Evolutionary conservation across 2,797 vertebrate genomes (phyloP), one percentile per base, ranked within the genome.

Genomic region (Tangara arthus): DNA sequence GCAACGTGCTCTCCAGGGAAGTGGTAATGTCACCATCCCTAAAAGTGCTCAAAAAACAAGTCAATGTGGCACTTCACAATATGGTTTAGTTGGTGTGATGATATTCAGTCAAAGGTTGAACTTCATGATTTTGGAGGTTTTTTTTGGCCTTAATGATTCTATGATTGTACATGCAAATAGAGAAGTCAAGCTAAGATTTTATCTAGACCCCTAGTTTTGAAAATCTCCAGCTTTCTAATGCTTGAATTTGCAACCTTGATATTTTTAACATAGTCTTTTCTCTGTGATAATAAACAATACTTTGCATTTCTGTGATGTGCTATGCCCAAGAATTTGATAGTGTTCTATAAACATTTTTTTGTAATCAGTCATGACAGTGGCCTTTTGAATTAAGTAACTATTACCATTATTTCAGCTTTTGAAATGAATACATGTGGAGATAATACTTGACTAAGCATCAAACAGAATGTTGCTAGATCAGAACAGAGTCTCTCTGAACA

Each of bases 331-430:
- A 87, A 61, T 64, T 64, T 90, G 44, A 32, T 59, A 47, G 37
- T 42, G 24, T 85, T 92, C 57, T 85, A 22, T 57, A 85, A 93
- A 87, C n/a, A 61, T 23, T 82, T 66, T 72, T 83, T 70, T 60
- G 12, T 2, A 3, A 70, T 77, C 70, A 87, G 34, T 81, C 66
- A 56, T 84, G 66, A 59, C 8, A 66, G n/a, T 19, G 80, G 26
- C 44, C 68, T 90, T 95, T 73, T 93, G 86, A 94, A 87, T 71
- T 84, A 47, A 81, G 50, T 52, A 82, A 84, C 77, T 87, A 8
- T 60, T 66, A 47, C n/a, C 24, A 18, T 90, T 93, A 82, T 66
- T 94, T 93, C 71, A 70, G 56, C 71, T 89, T 95, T 80, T 90
- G 34, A 82, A 93, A 82, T 68, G 9, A 80, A 57, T 52, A 39